These are phyloP conservation scores for Toxonevra muliebris DNA, from an alignment of 2,888 invertebrate species.

Conservation along the genomic window DNA sequence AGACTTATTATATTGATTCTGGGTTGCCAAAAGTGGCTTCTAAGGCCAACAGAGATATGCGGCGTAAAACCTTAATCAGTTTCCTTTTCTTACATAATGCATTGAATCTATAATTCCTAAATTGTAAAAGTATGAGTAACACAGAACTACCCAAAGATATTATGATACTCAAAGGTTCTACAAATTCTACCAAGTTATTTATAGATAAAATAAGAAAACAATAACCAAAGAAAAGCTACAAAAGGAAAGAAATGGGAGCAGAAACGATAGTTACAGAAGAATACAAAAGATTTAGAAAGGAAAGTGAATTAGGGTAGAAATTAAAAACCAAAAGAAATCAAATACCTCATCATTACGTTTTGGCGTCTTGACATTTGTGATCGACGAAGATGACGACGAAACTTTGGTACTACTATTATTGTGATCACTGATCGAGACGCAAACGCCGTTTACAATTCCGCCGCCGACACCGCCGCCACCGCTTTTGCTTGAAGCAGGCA, in stretches of 20 bases:
- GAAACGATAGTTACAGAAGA: not conserved
- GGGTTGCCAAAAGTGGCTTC: too few species aligned
- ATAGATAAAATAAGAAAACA: not conserved
- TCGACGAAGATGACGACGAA: not conserved
- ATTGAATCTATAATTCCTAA: too few species aligned
- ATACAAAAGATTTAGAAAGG: constrained; percentile 24
- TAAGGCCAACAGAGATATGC: too few species aligned
- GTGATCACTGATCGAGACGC: not conserved
- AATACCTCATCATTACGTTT: constrained; percentile 57
- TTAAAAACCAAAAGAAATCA: constrained; percentile 32
- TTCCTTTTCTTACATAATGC: too few species aligned
- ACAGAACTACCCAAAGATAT: too few species aligned
- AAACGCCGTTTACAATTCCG: not conserved
- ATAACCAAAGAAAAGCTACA: not conserved
- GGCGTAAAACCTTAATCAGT: too few species aligned
- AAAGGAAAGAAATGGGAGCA: not conserved
- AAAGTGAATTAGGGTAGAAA: constrained; percentile 16
- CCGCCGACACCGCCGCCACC: not conserved
- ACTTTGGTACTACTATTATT: constrained; percentile 1
- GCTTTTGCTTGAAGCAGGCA: constrained; percentile 18
- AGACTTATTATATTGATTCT: too few species aligned
- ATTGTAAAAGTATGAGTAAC: too few species aligned
- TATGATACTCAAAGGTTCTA: too few species aligned
- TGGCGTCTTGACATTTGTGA: constrained; percentile 18
- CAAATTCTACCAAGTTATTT: too few species aligned